Evolutionary conservation across 2,113 vertebrate species (phyloP).

Genomic region (Acrocephalus arundinaceus): DNA sequence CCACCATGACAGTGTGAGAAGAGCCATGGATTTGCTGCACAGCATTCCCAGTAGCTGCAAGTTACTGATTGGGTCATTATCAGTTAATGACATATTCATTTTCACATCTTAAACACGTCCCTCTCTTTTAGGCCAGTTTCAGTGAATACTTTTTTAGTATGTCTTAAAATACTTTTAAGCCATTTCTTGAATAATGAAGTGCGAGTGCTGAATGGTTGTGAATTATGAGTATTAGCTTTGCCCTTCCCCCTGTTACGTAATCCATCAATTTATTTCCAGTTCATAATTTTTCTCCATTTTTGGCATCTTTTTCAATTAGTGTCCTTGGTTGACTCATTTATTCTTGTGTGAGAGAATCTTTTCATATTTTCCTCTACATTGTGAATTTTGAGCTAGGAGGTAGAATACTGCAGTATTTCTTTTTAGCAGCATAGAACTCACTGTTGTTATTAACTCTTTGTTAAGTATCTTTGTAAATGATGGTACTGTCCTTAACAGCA

Average conservation of each 20-base stretch:
- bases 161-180: neutral
- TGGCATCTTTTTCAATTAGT: neutral
- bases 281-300: neutral
- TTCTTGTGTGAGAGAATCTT: neutral
- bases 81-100: neutral
- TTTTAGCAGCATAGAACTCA: neutral
- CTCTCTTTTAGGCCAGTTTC: neutral
- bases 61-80: neutral
- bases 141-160: neutral
- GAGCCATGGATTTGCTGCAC: neutral
- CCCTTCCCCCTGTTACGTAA: neutral
- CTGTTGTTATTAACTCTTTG: neutral
- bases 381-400: neutral
- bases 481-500: neutral
- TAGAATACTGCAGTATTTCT: neutral
- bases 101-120: neutral
- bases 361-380: neutral
- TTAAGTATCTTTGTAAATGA: neutral
- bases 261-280: neutral
- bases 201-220: neutral
- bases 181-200: neutral
- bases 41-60: neutral
- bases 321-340: neutral
- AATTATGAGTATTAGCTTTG: neutral
- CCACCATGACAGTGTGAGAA: rapidly evolving